Base-by-base conservation (phyloP, 1,140 invertebrate genomes). In the Globodera ellingtonae region DNA sequence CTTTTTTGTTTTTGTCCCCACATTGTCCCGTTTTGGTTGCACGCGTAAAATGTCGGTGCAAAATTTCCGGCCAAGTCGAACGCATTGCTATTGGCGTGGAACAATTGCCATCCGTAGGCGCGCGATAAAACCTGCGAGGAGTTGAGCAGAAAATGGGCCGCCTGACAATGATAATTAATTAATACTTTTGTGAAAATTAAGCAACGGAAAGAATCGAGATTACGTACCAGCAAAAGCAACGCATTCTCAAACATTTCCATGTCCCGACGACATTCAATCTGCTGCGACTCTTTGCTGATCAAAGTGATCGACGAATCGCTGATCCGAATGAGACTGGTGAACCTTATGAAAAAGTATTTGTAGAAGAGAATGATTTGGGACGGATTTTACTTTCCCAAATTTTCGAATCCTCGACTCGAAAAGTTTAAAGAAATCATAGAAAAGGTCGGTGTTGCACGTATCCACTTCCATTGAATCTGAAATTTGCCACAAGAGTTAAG, bases 61-160 rank as follows among this genome's bases (percentile, higher is more conserved):
- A 85, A 77, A 66, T 71, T 77, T 7, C 80, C 77, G 44, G 79
- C 71, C n/a, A 44, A 46, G 71, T 74, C 81, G 59, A 82, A 85
- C 15, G 85, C 86, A 78, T 86, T 86, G 48, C 67, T 84, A 69
- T 86, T 88, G 52, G 84, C 78, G 65, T 86, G 85, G 4, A 86
- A 77, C 21, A 86, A 44, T 62, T 88, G 72, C 84, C 84, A 86
- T 46, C 75, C 71, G 67, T 84, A 79, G n/a, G 62, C 47, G 6
- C 75, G 69, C 5, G 79, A 56, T 4, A 86, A 59, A 5, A 67
- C 46, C 10, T 66, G 70, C 4, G 79, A 59, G 24, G 84, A 77
- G 47, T 71, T 75, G 18, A 86, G n/a, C 67, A 72, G 44, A 69
- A 50, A 84, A 72, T 76, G 87, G 15, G 86, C 84, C 15, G 84